phyloP scores from a whole-genome alignment of 2,888 invertebrate species.

The Psylliodes chrysocephalus region DNA sequence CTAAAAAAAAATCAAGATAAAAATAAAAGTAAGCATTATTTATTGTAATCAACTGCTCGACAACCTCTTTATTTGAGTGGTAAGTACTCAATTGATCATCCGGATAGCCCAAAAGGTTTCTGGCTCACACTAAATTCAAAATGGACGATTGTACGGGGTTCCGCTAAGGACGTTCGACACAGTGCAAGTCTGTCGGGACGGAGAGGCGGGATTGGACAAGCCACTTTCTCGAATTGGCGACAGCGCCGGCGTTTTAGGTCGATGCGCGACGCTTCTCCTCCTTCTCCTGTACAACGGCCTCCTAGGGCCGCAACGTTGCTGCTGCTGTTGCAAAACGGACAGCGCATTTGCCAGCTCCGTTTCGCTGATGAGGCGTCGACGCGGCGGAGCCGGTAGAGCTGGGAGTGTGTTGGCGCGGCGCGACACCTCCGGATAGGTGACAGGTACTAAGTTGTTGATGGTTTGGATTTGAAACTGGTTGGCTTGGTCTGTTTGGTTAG shows the following conservation, averaged over 20 bases:
- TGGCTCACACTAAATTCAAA: conserved; percentile 40
- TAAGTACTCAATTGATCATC: background rate
- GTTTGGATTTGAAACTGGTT: conserved; percentile 66
- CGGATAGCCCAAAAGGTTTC: background rate
- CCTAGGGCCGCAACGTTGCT: conserved; percentile 51
- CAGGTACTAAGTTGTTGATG: conserved; percentile 68
- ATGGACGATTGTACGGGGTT: conserved; percentile 56
- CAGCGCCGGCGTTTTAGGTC: conserved; percentile 67
- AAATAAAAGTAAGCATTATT: no score
- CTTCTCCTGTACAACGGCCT: conserved; percentile 47
- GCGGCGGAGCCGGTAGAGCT: conserved; percentile 61
- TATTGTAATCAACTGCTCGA: no score
- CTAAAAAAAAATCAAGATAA: no score
- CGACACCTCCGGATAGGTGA: conserved; percentile 59
- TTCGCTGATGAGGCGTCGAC: conserved; percentile 65
- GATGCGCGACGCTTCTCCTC: conserved; percentile 57
- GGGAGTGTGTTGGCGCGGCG: conserved; percentile 52
- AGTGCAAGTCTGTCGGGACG: conserved; percentile 64
- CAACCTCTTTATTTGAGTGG: no score
- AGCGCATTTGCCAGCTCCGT: conserved; percentile 62
- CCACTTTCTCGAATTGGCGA: conserved; percentile 79
- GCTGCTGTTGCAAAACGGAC: conserved; percentile 59
- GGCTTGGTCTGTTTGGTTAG: conserved; percentile 49
- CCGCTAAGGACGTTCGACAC: conserved; percentile 56
- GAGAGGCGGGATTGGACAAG: conserved; percentile 76